Base-by-base conservation (phyloP, 2,797 vertebrate genomes). In the Masticophis lateralis region DNA sequence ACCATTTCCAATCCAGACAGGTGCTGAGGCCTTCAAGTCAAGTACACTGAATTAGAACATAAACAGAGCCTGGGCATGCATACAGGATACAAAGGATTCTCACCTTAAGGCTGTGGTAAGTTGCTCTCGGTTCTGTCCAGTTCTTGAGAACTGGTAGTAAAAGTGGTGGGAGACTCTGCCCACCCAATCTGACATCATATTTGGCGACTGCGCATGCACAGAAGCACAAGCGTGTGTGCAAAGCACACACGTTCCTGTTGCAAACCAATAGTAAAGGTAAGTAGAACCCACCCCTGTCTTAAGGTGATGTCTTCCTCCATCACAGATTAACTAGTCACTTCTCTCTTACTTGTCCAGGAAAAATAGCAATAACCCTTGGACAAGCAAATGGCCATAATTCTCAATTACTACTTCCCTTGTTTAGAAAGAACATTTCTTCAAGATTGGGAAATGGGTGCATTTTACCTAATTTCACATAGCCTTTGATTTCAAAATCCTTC, bases 1-100 rank as follows among this genome's bases (percentile, higher is more conserved):
- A 99, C 91, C 90, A 99, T 97, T 98, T 99, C 98, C 95, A 99
- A 94, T 89, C 99, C 99, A 86, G 98, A 99, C 90, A 99, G 97
- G 97, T 99, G 99, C 96, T 99, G 99, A 79, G 99, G 99, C 97
- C 99, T 99, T 95, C 90, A 94, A 96, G 90, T 92, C 87, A 97
- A 83, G 88, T 96, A 94, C 2, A 96, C 25, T 10, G 92, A 92
- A 92, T 95, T 95, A 97, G 95, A 94, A 94, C 0, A 91, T 60
- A 92, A 0, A 0, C n/a, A n/a, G 11, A 56, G 53, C 16, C 66
- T 91, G 74, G 94, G 90, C 60, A 25, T 95, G 89, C 91, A 88
- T 88, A 91, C 6, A 20, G 51, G 51, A 18, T 92, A 92, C 86
- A 91, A 88, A 91, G 28, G 28, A 86, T 87, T 93, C 87, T 95